Conservation (phyloP, 2,113 vertebrate species). For the Junco hyemalis region DNA sequence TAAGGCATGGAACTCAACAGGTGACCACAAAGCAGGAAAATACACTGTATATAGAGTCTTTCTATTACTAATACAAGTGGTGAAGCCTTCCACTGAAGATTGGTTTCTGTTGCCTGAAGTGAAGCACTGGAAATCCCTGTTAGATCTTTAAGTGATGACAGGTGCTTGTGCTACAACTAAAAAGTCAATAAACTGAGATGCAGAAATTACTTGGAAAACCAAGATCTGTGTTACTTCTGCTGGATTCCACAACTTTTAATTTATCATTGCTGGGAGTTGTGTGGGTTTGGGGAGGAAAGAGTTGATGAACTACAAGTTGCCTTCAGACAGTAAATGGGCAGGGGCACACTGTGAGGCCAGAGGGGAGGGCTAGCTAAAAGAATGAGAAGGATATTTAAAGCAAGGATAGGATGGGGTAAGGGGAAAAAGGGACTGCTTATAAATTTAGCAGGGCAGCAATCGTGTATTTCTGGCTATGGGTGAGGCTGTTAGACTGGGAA, state of each 20-base stretch:
- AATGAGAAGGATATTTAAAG: not conserved
- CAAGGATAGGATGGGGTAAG: not conserved
- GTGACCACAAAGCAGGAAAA: not conserved
- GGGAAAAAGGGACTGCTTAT: not conserved
- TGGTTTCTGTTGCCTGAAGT: not conserved
- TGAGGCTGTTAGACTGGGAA: not conserved
- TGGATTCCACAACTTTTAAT: not conserved
- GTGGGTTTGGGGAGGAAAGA: not conserved
- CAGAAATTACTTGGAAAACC: not conserved
- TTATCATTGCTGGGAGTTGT: not conserved
- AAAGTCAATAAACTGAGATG: not conserved
- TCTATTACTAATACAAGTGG: not conserved
- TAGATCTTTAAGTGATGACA: not conserved
- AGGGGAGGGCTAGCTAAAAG: not conserved
- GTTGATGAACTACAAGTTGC: not conserved
- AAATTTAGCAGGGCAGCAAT: not conserved
- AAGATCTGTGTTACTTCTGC: rapidly evolving
- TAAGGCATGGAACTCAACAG: not conserved
- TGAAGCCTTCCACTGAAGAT: not conserved
- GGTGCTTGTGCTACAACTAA: not conserved
- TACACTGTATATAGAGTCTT: not conserved
- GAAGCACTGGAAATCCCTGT: not conserved
- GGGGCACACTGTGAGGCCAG: not conserved
- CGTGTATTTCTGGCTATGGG: rapidly evolving
- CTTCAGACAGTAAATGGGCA: not conserved